Base-by-base conservation (phyloP, 2,797 vertebrate species). In the Hyperoplus immaculatus region DNA sequence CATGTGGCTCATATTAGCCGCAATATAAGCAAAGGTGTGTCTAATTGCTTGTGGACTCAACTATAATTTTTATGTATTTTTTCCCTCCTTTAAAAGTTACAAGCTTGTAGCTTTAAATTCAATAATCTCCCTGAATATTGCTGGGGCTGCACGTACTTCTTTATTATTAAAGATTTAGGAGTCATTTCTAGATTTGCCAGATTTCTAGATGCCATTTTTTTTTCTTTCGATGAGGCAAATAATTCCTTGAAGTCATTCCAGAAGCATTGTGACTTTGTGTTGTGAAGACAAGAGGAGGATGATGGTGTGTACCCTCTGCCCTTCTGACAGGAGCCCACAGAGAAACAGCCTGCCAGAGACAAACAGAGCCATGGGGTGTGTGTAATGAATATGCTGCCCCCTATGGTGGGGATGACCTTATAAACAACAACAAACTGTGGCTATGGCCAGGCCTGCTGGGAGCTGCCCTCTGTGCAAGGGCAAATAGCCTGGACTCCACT, bases 311-410 rank as follows among this genome's bases (percentile, higher is more conserved):
- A 80, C 60, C 81, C 80, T 86, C 50, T 94, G 92, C 94, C 94
- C 93, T 91, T 87, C 76, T 89, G 87, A 90, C 87, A 86, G 90
- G 75, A 91, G 87, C 93, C 92, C 90, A 86, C 87, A 82, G 93
- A 93, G 92, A 93, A 94, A 88, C 95, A 95, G 93, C 92, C 92
- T 90, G 93, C 80, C 82, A 80, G 75, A 92, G 90, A 93, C 91
- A 94, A 94, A 92, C 94, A 93, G 82, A 91, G 86, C 92, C 90
- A 90, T 81, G 82, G 92, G 91, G 92, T 91, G 87, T 89, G 73
- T 92, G 89, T 93, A 92, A 94, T 94, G 88, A 94, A 93, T 93
- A 93, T 92, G 91, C 91, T 89, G 92, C 94, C 92, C 89, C 94
- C 94, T 92, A 84, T 92, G 87, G 93, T 93, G 89, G 63, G 89